Evolutionary conservation across 2,797 vertebrate genomes (phyloP).

Genomic region (Apogon hyalosoma): DNA sequence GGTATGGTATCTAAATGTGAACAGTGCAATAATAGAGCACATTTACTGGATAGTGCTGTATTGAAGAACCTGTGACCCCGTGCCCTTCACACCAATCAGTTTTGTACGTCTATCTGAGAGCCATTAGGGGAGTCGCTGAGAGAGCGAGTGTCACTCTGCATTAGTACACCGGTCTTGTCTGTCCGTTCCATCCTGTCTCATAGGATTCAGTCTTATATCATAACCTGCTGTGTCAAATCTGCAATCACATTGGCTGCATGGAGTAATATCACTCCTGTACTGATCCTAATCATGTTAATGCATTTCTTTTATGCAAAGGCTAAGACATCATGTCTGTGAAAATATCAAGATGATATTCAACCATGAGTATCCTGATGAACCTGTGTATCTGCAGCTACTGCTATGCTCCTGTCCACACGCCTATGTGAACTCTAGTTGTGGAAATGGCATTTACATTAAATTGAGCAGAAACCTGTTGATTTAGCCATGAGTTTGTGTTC

Average conservation of each 20-base stretch:
- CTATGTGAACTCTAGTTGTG: not conserved
- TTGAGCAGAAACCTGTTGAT: not conserved
- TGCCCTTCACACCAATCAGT: constrained; percentile 66
- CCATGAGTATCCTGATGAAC: constrained; percentile 29
- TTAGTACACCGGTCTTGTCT: constrained; percentile 59
- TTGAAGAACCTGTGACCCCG: constrained; percentile 52
- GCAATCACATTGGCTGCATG: constrained; percentile 45
- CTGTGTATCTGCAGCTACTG: constrained; percentile 25
- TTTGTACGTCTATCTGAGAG: constrained; percentile 54
- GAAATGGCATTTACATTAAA: constrained; percentile 22
- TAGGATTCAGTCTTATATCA: constrained; percentile 66
- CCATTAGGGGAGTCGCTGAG: constrained; percentile 73
- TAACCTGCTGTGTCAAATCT: constrained; percentile 61
- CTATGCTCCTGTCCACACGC: constrained; percentile 8
- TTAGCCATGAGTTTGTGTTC: not conserved
- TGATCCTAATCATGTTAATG: constrained; percentile 60
- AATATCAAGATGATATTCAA: constrained; percentile 34
- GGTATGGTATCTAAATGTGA: constrained; percentile 13
- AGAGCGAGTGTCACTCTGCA: constrained; percentile 75
- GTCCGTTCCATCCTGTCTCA: constrained; percentile 60
- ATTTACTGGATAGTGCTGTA: constrained; percentile 27
- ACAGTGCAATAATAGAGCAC: constrained; percentile 23
- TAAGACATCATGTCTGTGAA: constrained; percentile 32
- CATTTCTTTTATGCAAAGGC: constrained; percentile 52
- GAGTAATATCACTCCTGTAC: constrained; percentile 32